Percentiles rank a stretch among this genome's conserved stretches.
Evolutionary conservation across 2,797 vertebrate species (phyloP).

Genomic region (Pseudocheirus occidentalis): DNA sequence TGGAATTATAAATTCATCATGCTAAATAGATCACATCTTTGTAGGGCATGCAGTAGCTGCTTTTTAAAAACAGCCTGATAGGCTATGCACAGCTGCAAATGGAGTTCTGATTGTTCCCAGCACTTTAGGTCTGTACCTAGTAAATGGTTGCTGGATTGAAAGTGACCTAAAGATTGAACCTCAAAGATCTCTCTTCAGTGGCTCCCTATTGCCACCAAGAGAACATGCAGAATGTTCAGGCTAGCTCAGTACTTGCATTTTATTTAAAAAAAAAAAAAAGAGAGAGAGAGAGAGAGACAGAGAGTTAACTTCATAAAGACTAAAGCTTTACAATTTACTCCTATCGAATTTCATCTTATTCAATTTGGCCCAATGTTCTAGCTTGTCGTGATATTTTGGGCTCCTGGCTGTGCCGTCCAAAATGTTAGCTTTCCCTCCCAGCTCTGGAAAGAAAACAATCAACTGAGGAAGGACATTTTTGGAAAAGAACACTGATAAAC

Average conservation of each 20-base stretch:
- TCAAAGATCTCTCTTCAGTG: not conserved
- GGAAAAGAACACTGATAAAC: not conserved
- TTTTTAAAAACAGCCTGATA: conserved; percentile 42
- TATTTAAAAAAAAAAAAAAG: not conserved
- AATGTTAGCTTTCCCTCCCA: not conserved
- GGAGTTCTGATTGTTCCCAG: conserved; percentile 12
- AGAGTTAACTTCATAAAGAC: not conserved
- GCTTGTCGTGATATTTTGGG: not conserved
- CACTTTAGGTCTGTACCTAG: not conserved
- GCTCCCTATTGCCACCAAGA: not conserved
- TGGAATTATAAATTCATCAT: conserved; percentile 53
- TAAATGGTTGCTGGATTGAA: not conserved
- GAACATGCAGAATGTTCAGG: not conserved
- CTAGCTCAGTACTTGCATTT: not conserved
- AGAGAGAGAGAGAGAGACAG: too few relatives aligned
- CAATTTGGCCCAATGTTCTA: not conserved
- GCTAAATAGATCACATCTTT: conserved; percentile 51
- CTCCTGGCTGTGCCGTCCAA: not conserved
- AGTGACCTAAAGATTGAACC: not conserved
- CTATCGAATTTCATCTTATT: not conserved
- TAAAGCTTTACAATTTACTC: not conserved
- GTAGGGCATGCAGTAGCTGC: conserved; percentile 60
- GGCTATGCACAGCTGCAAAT: conserved; percentile 4
- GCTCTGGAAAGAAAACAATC: not conserved
- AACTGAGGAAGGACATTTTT: conserved; percentile 3